These are phyloP conservation scores for Lamproptera curius DNA, from an alignment of 2,888 invertebrate genomes.

Conservation along the genomic window DNA sequence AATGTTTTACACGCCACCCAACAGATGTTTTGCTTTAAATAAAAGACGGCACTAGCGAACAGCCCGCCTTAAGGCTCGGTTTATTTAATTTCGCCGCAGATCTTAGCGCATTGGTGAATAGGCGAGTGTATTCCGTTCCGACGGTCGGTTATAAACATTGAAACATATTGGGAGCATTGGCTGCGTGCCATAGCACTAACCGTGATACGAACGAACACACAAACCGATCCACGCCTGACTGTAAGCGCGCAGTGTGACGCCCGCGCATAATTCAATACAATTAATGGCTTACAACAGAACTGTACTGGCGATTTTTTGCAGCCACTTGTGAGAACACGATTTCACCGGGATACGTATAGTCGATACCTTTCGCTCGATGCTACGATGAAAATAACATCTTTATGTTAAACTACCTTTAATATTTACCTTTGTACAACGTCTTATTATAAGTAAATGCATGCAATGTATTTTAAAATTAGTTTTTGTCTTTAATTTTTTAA, in stretches of 20 bases:
- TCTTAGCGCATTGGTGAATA: conserved; percentile 18
- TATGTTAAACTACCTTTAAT: conserved; percentile 66
- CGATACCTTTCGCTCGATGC: conserved; percentile 73
- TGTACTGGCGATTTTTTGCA: conserved; percentile 54
- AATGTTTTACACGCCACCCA: conserved; percentile 13
- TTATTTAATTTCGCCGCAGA: conserved; percentile 22
- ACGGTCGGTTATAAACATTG: conserved; percentile 42
- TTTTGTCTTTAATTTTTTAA: too few species aligned
- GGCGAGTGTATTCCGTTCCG: conserved; percentile 25
- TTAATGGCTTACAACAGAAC: conserved; percentile 39
- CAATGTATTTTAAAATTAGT: too few species aligned
- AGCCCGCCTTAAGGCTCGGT: conserved; percentile 15
- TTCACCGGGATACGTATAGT: conserved; percentile 64
- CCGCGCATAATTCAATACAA: conserved; percentile 18
- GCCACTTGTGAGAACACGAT: conserved; percentile 67
- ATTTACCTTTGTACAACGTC: conserved; percentile 66
- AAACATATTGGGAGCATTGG: conserved; percentile 49
- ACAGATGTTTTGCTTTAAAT: conserved; percentile 21
- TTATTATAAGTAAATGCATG: conserved; percentile 38
- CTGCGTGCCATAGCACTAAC: conserved; percentile 53
- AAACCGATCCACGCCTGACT: conserved; percentile 6
- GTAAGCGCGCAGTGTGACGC: conserved; percentile 16
- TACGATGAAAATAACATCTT: conserved; percentile 60
- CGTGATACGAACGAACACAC: conserved; percentile 32
- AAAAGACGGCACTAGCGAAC: conserved; percentile 18